A percentile compares a stretch with the other conserved stretches of the same genome.
Conservation (phyloP, 2,113 vertebrate species). For the Leptobrachium ailaonicum region DNA sequence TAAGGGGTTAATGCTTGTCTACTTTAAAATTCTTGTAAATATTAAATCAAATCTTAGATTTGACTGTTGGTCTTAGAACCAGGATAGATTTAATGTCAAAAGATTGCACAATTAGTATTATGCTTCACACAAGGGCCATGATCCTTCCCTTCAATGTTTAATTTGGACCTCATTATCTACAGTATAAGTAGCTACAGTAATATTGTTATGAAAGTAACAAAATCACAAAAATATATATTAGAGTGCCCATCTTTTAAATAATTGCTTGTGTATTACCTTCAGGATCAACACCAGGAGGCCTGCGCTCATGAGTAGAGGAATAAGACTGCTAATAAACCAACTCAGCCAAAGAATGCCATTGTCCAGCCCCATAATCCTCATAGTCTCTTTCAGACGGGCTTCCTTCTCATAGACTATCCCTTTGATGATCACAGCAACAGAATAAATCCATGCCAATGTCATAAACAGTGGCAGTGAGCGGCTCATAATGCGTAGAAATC, state of each 20-base stretch:
- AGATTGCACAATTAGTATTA: no score
- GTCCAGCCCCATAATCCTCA: slow-evolving; percentile 95
- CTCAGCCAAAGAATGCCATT: slow-evolving; percentile 93
- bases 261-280: slow-evolving; percentile 76
- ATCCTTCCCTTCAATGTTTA: no score
- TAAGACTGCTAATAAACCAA: slow-evolving; percentile 95
- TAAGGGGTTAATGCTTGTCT: no score
- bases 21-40: no score
- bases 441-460: slow-evolving; percentile 97
- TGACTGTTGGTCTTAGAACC: no score
- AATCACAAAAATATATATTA: no score
- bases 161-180: no score
- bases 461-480: slow-evolving; percentile 98
- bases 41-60: no score
- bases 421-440: slow-evolving; percentile 95
- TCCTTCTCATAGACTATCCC: slow-evolving; percentile 97
- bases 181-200: no score
- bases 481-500: slow-evolving; percentile 92
- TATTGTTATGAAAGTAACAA: no score
- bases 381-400: slow-evolving; percentile 93
- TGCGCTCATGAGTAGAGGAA: slow-evolving; percentile 90
- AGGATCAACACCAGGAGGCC: slow-evolving; percentile 85
- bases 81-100: no score
- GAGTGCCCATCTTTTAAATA: background rate
- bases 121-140: no score